Percentiles rank a stretch among this genome's conserved stretches.
phyloP scores from a whole-genome alignment of 2,888 invertebrate species.

The Druceiella hillmani region DNA sequence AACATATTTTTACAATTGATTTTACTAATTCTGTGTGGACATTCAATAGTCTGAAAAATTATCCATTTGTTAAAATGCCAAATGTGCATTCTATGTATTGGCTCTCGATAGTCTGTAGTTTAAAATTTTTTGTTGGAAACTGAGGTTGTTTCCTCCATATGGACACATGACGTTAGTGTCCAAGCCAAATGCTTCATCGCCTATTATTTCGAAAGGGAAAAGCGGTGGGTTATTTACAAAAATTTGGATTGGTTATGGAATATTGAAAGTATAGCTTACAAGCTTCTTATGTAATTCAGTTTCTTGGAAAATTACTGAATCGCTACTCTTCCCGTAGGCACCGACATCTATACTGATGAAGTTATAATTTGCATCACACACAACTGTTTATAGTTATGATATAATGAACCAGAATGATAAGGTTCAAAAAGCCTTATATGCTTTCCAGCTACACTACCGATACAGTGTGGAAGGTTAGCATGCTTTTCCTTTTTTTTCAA shows the following conservation, averaged over 20 bases:
- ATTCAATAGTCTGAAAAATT: constrained; percentile 14
- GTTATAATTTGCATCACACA: constrained; percentile 22
- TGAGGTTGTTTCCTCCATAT: constrained; percentile 17
- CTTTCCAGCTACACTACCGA: no score
- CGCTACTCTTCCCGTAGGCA: constrained; percentile 20
- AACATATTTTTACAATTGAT: constrained; percentile 1
- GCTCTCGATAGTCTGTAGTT: constrained; percentile 24
- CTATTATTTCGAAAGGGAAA: no score
- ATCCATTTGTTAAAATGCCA: constrained; percentile 19
- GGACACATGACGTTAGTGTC: constrained; percentile 14
- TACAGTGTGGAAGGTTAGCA: no score
- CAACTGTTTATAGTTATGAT: constrained; percentile 24
- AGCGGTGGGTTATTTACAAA: constrained; percentile 17
- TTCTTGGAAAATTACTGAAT: constrained; percentile 16
- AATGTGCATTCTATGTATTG: constrained; percentile 25
- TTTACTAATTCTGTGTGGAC: constrained; percentile 11
- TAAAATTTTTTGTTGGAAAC: constrained; percentile 18
- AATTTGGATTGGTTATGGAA: constrained; percentile 15
- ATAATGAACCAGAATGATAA: no score
- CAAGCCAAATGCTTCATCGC: constrained; percentile 12
- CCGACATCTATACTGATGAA: constrained; percentile 24
- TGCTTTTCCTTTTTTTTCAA: no score
- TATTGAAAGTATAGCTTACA: constrained; percentile 13
- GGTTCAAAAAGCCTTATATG: no score
- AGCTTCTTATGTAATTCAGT: constrained; percentile 14